phyloP scores from a whole-genome alignment of 92 coral and sea anemone genomes.

The Paramuricea clavata region DNA sequence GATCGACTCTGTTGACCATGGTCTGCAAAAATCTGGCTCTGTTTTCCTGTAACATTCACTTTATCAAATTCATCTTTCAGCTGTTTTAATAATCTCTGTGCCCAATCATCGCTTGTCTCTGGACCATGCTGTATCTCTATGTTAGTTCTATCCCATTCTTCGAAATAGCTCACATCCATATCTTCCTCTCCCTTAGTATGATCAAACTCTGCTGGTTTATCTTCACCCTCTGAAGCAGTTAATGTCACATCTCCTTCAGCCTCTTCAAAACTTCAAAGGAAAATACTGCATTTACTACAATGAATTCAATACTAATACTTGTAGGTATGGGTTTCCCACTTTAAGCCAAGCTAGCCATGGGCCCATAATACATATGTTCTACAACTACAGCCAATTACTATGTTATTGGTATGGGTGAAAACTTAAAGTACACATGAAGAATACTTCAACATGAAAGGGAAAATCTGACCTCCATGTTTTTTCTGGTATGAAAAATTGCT shows the following conservation, averaged over 20 bases:
- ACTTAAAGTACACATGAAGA: too few relatives aligned
- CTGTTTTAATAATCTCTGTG: neutral
- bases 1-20: slow-evolving; percentile 4
- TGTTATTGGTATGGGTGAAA: too few relatives aligned
- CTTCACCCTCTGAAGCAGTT: neutral
- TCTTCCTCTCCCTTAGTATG: slow-evolving; percentile 29
- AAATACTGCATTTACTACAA: neutral
- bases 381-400: too few relatives aligned
- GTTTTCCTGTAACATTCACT: slow-evolving; percentile 26
- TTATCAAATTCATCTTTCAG: neutral
- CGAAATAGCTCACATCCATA: neutral
- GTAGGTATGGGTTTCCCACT: too few relatives aligned
- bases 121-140: neutral
- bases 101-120: slow-evolving; percentile 10
- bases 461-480: too few relatives aligned
- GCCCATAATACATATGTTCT: too few relatives aligned
- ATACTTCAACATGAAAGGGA: too few relatives aligned
- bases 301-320: too few relatives aligned
- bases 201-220: neutral
- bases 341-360: too few relatives aligned
- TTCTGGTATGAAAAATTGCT: too few relatives aligned
- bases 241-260: slow-evolving; percentile 10
- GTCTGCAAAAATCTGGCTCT: slow-evolving; percentile 11
- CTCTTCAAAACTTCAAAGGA: neutral
- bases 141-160: neutral